Percentiles rank a stretch among this genome's conserved stretches.
Conservation (phyloP, 1,140 invertebrate species). For the Ephestia elutella region DNA sequence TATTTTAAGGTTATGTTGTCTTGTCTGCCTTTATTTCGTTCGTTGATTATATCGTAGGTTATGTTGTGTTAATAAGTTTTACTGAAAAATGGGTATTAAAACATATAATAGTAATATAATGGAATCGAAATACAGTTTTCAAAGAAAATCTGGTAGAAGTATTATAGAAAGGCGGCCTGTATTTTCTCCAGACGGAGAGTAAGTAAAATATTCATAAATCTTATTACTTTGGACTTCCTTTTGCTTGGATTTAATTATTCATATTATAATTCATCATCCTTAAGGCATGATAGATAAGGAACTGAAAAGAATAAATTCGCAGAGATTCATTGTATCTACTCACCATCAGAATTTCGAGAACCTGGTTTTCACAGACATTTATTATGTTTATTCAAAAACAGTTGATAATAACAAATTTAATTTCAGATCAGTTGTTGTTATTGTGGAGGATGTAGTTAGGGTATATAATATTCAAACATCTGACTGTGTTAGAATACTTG, state of each 20-base stretch:
- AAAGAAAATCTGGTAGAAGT: constrained; percentile 65
- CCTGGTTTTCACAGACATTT: too few relatives aligned
- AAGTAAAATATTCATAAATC: constrained; percentile 25
- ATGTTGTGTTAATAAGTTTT: constrained; percentile 9
- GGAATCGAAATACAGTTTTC: constrained; percentile 47
- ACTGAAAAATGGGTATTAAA: constrained; percentile 49
- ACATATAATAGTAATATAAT: constrained; percentile 21
- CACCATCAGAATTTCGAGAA: too few relatives aligned
- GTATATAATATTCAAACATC: constrained; percentile 64
- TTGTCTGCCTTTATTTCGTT: too few relatives aligned
- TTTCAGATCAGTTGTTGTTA: constrained; percentile 58
- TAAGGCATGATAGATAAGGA: too few relatives aligned
- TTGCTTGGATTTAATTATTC: too few relatives aligned
- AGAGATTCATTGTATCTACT: too few relatives aligned
- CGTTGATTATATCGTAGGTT: constrained; percentile 5
- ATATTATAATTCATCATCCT: too few relatives aligned
- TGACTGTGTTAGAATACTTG: constrained; percentile 52
- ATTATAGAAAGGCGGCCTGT: constrained; percentile 63
- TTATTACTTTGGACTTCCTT: too few relatives aligned
- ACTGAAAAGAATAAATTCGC: too few relatives aligned
- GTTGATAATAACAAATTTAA: too few relatives aligned
- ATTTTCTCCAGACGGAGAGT: constrained; percentile 70
- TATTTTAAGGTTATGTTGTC: too few relatives aligned
- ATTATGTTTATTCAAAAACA: too few relatives aligned
- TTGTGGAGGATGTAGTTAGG: constrained; percentile 59